These are phyloP conservation scores for Antheraea assamensis DNA, from an alignment of 2,888 invertebrate species.

Conservation along the genomic window DNA sequence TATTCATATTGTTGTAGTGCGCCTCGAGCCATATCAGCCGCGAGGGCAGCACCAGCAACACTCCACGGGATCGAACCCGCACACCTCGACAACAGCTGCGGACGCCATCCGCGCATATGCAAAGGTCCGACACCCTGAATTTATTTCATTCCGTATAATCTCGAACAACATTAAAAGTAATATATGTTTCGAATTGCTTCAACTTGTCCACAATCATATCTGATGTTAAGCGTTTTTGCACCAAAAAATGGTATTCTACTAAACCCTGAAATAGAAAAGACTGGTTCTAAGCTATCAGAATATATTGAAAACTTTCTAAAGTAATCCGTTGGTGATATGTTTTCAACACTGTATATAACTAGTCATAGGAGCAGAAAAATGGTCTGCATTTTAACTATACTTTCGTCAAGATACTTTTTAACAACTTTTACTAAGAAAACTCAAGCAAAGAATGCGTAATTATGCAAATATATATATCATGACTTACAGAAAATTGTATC, in stretches of 20 bases:
- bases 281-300: not conserved
- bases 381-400: not conserved
- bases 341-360: not conserved
- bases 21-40: slow-evolving; percentile 51
- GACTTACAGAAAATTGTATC: not conserved
- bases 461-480: not conserved
- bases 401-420: not conserved
- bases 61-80: slow-evolving; percentile 22
- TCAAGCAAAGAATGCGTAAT: too few relatives aligned
- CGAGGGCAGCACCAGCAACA: slow-evolving; percentile 36
- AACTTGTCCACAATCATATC: not conserved
- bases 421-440: too few relatives aligned
- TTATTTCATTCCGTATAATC: not conserved
- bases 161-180: not conserved
- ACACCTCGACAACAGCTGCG: slow-evolving; percentile 17
- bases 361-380: not conserved
- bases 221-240: not conserved
- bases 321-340: not conserved
- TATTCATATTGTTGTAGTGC: slow-evolving; percentile 35
- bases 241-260: not conserved
- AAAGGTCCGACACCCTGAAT: not conserved
- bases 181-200: not conserved
- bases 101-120: not conserved
- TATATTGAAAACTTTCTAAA: not conserved
- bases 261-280: not conserved